phyloP scores from a whole-genome alignment of 2,113 vertebrate species.

The Suricata suricatta region DNA sequence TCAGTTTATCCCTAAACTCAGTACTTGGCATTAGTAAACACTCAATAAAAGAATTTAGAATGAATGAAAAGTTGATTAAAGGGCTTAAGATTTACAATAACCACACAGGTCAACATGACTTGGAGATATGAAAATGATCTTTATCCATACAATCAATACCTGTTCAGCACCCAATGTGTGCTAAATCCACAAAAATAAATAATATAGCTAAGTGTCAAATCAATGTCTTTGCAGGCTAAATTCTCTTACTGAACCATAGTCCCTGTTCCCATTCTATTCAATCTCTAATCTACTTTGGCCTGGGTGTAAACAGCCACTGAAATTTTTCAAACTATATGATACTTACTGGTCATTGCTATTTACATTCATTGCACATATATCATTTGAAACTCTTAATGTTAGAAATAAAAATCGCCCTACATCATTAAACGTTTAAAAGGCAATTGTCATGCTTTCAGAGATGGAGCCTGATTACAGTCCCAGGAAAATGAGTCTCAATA shows the following conservation, averaged over 20 bases:
- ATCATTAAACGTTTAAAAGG: slow-evolving; percentile 66
- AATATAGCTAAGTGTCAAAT: neutral
- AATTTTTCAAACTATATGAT: neutral
- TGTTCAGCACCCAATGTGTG: neutral
- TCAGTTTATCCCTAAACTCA: neutral
- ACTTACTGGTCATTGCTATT: neutral
- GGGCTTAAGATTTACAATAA: neutral
- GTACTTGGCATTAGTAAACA: neutral
- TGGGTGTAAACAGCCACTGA: neutral
- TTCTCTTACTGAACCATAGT: neutral
- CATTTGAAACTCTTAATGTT: slow-evolving; percentile 48
- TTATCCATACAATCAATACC: neutral
- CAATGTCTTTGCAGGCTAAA: neutral
- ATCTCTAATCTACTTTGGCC: neutral
- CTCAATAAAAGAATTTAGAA: neutral
- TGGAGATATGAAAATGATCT: neutral
- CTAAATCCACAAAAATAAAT: neutral
- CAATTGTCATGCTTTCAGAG: slow-evolving; percentile 64
- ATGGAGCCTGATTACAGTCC: slow-evolving; percentile 46
- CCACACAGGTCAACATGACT: neutral
- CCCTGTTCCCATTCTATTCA: neutral
- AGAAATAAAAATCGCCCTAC: slow-evolving; percentile 57
- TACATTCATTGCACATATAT: slow-evolving; percentile 23
- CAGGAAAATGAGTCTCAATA: slow-evolving; percentile 71
- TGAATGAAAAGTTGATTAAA: slow-evolving; percentile 3